Evolutionary conservation across 1,140 invertebrate genomes (phyloP), one percentile per base, ranked within the genome.

Genomic region (Capitella teleta): DNA sequence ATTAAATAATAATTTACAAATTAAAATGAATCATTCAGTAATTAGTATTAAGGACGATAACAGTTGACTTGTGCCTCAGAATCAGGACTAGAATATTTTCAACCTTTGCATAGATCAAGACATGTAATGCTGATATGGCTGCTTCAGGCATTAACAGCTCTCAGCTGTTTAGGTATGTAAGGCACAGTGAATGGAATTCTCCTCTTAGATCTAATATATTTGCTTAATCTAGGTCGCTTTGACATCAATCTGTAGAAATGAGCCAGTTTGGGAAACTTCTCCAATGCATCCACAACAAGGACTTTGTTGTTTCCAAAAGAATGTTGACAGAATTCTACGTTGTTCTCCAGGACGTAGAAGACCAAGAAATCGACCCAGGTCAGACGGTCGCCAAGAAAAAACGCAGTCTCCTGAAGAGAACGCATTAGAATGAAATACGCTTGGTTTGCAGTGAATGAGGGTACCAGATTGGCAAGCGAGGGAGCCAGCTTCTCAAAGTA

Each of bases 341-440:
- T 45, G 23, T 26, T 28, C 23, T 45, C 43, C 6, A 45, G 23
- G 19, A 26, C 18, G 23, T 45, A 18, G 26, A 45, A 45, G 3
- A 45, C 28, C 6, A 45, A 25, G 21, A 45, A 45, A 25, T 45
- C 43, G n/a, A 45, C 28, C 43, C 43, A 45, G 4, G 43, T 45
- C 23, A 45, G 8, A 25, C 43, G 43, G 19, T 1, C 8, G 28
- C 43, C 28, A 18, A 6, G 19, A 26, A 45, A 45, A 28, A 45
- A 45, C 10, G 43, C 43, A 19, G 18, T 19, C 23, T 24, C 23
- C 43, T 45, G 43, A 45, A 45, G 28, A 26, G 28, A 45, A 26
- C 8, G 21, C 18, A 10, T 10, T 25, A 45, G 2, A 45, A 45
- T 24, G 19, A 8, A 26, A 45, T 10, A 34, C 30, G 8, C n/a